These are phyloP conservation scores for Hippasteria phrygiana DNA, from an alignment of 53 echinoderm and acorn worm genomes.

Conservation along the genomic window DNA sequence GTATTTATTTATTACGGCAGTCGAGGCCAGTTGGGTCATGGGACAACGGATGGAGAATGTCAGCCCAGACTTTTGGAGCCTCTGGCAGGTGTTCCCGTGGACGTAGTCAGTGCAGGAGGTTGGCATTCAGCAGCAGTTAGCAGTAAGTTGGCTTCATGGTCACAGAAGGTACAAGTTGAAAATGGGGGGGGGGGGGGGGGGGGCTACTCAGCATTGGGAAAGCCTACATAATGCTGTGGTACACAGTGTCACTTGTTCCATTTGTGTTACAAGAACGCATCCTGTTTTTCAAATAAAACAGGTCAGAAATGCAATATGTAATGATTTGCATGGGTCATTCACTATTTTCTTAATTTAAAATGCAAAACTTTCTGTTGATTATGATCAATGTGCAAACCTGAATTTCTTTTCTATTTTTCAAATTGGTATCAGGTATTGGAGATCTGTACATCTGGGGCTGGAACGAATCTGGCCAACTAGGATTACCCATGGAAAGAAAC, in stretches of 20 bases:
- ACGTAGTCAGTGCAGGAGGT: slow-evolving; percentile 81
- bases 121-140: slow-evolving; percentile 96
- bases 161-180: not conserved
- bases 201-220: not conserved
- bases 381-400: not conserved
- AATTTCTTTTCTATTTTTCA: not conserved
- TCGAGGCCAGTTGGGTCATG: slow-evolving; percentile 93
- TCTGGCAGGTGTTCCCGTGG: slow-evolving; percentile 72
- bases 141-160: slow-evolving; percentile 67
- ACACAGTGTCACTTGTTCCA: too few relatives aligned
- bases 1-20: slow-evolving; percentile 42
- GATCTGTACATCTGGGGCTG: slow-evolving; percentile 98
- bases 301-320: not conserved
- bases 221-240: too few relatives aligned
- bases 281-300: not conserved
- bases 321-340: too few relatives aligned
- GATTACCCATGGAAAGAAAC: slow-evolving; percentile 72
- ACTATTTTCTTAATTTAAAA: too few relatives aligned
- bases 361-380: too few relatives aligned
- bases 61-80: slow-evolving; percentile 82
- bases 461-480: slow-evolving; percentile 96
- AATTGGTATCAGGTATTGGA: slow-evolving; percentile 71
- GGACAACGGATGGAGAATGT: slow-evolving; percentile 68
- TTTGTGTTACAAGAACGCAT: too few relatives aligned
- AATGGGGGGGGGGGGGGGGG: not conserved